A percentile compares a stretch with the other conserved stretches of the same genome.
phyloP scores from a whole-genome alignment of 2,888 invertebrate genomes.

The Stramonita haemastoma region DNA sequence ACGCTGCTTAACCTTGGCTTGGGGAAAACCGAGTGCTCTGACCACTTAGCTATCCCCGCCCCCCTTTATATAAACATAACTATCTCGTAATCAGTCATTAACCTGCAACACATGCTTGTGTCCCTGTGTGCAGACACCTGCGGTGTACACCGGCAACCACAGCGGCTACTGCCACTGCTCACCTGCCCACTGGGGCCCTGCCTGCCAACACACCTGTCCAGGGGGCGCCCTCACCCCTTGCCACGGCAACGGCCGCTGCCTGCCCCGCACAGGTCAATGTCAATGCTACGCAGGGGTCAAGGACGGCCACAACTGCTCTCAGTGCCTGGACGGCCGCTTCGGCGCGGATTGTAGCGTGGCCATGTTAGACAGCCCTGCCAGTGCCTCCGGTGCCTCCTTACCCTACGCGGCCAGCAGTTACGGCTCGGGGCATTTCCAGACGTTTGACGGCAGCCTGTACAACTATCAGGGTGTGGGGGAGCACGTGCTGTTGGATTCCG shows the following conservation, averaged over 20 bases:
- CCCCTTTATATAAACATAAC: too few relatives aligned
- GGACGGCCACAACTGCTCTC: constrained; percentile 50
- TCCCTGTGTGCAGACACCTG: not conserved
- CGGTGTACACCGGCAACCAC: constrained; percentile 28
- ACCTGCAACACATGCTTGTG: not conserved
- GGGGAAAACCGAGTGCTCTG: too few relatives aligned
- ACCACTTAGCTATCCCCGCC: too few relatives aligned
- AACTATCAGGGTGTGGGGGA: constrained; percentile 57
- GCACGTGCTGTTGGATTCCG: constrained; percentile 48
- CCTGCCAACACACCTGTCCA: constrained; percentile 56
- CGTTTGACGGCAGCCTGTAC: constrained; percentile 61
- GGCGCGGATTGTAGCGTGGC: constrained; percentile 61
- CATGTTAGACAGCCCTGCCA: constrained; percentile 40
- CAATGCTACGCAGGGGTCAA: constrained; percentile 54
- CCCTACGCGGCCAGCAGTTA: constrained; percentile 39
- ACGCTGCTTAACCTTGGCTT: too few relatives aligned
- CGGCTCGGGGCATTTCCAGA: constrained; percentile 54
- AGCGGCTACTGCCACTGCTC: constrained; percentile 56
- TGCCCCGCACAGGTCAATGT: constrained; percentile 55
- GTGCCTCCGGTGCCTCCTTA: not conserved
- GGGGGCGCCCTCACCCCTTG: constrained; percentile 60
- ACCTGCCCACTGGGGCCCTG: constrained; percentile 58
- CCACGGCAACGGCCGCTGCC: constrained; percentile 60
- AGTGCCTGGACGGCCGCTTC: constrained; percentile 56
- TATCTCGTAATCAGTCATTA: too few relatives aligned